Conservation (phyloP, 1,140 invertebrate genomes). For the Lepidurus arcticus region DNA sequence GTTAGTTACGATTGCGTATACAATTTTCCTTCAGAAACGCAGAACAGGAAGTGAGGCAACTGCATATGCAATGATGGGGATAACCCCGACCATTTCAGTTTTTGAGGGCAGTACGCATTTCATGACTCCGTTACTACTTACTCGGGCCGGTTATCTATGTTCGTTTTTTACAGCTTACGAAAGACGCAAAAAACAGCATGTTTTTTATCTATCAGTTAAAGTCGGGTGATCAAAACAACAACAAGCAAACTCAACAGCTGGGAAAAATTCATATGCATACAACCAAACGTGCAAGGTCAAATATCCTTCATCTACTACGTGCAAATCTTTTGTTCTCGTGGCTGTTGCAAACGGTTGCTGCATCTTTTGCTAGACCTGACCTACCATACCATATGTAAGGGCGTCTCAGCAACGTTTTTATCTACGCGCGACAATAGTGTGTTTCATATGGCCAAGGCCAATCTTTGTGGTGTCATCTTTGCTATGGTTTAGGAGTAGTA, state of each 20-base stretch:
- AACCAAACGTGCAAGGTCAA: not conserved
- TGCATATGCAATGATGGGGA: not conserved
- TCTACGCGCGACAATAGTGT: not conserved
- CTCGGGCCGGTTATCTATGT: not conserved
- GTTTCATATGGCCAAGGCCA: not conserved
- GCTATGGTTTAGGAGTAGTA: slow-evolving; percentile 2
- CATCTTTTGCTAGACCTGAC: not conserved
- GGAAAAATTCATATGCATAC: not conserved
- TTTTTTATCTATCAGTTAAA: not conserved
- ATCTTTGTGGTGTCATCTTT: slow-evolving; percentile 17
- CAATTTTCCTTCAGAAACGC: not conserved
- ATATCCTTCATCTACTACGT: not conserved
- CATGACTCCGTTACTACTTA: not conserved
- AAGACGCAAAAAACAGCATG: not conserved
- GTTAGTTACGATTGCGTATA: not conserved
- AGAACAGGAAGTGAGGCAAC: slow-evolving; percentile 18
- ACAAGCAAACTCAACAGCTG: not conserved
- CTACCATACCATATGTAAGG: not conserved
- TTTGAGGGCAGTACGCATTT: slow-evolving; percentile 1
- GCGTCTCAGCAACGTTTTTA: slow-evolving; percentile 14
- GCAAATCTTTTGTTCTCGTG: not conserved
- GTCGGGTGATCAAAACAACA: not conserved
- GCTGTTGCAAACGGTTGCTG: not conserved
- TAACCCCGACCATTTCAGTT: not conserved
- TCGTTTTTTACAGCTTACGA: not conserved